Percentiles rank a stretch among this genome's conserved stretches.
phyloP scores from a whole-genome alignment of 2,888 invertebrate species.

The Erebia palarica region DNA sequence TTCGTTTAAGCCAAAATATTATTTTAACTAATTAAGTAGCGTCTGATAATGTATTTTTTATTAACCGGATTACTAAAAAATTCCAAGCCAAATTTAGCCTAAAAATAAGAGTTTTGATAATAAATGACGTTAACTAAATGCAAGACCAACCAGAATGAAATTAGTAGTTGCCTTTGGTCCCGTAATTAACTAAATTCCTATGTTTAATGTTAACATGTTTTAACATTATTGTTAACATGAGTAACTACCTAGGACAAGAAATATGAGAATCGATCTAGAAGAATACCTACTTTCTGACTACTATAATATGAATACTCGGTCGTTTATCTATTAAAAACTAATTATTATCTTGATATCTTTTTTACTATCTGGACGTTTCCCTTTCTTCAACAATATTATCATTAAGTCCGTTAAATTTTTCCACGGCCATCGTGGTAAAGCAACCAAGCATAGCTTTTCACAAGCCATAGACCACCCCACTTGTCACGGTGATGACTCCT shows the following conservation, averaged over 20 bases:
- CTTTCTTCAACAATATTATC: constrained; percentile 18
- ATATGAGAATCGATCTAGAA: too few relatives aligned
- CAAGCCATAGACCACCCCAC: constrained; percentile 78
- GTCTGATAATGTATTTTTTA: constrained; percentile 3
- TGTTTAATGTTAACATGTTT: too few relatives aligned
- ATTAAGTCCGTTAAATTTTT: constrained; percentile 53
- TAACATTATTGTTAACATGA: too few relatives aligned
- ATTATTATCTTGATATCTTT: neutral
- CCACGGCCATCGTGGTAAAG: constrained; percentile 55
- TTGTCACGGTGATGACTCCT: constrained; percentile 73
- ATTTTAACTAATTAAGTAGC: neutral
- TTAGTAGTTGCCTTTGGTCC: too few relatives aligned
- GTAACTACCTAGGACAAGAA: too few relatives aligned
- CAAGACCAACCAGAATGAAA: too few relatives aligned
- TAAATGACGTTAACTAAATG: neutral
- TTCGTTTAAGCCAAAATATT: constrained; percentile 15
- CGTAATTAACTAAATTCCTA: too few relatives aligned
- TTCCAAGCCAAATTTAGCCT: too few relatives aligned
- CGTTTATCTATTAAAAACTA: neutral
- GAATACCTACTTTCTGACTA: too few relatives aligned
- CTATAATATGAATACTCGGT: neutral
- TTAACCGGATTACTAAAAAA: constrained; percentile 2
- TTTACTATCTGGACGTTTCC: constrained; percentile 7
- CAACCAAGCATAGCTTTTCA: constrained; percentile 71
- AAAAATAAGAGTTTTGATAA: too few relatives aligned